Conservation (phyloP, 2,113 vertebrate species). For the Neogale vison region DNA sequence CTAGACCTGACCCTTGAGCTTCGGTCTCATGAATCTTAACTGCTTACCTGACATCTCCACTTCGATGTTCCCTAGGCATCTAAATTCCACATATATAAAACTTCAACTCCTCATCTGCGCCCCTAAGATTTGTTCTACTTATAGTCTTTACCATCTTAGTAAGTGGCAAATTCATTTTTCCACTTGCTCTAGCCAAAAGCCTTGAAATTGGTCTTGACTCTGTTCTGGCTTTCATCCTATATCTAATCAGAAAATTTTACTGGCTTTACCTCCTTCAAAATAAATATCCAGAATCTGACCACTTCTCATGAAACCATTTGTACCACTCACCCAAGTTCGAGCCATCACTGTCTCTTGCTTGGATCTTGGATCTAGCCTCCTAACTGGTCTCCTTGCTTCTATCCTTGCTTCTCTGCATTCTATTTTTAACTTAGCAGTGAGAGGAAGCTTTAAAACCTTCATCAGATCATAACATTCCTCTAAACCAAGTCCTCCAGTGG, state of each 20-base stretch:
- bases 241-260: not conserved
- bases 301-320: not conserved
- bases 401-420: not conserved
- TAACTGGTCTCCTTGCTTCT: not conserved
- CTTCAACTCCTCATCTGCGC: not conserved
- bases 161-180: not conserved
- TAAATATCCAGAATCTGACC: not conserved
- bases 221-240: not conserved
- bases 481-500: not conserved
- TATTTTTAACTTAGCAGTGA: not conserved
- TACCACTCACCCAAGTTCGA: not conserved
- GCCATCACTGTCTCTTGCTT: not conserved
- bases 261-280: not conserved
- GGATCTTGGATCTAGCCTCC: not conserved
- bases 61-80: not conserved
- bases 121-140: not conserved
- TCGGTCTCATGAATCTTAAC: not conserved
- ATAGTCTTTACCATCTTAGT: not conserved
- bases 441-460: not conserved
- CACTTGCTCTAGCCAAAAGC: not conserved
- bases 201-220: not conserved
- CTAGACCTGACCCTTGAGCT: not conserved
- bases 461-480: not conserved
- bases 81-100: not conserved
- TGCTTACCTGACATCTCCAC: not conserved